A percentile compares a stretch with the other conserved stretches of the same genome.
These are phyloP conservation scores for Muscicapa striata DNA, from an alignment of 2,797 vertebrate species.

Conservation along the genomic window DNA sequence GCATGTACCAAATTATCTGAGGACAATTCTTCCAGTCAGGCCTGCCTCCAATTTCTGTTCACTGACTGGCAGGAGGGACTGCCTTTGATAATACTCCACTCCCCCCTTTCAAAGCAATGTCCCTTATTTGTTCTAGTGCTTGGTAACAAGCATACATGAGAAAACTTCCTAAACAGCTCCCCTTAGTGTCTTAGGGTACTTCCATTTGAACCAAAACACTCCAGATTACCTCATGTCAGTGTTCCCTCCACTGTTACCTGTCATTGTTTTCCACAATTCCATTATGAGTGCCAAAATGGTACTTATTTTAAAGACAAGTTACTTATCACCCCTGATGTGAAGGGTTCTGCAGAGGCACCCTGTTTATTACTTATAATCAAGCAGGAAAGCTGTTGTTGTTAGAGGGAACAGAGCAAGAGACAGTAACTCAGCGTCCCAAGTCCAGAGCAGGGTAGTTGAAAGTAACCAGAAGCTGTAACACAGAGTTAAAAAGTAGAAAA, in stretches of 20 bases:
- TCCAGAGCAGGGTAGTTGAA: not conserved
- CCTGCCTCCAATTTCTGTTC: not conserved
- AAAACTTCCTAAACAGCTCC: not conserved
- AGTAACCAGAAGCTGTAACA: not conserved
- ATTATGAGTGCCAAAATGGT: not conserved
- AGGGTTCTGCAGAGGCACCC: not conserved
- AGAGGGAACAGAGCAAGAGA: not conserved
- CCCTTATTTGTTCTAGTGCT: not conserved
- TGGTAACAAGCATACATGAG: not conserved
- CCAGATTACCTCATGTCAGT: not conserved
- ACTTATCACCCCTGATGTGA: not conserved
- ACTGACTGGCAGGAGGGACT: not conserved
- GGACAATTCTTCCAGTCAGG: not conserved
- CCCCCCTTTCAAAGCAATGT: not conserved
- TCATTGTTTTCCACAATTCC: not conserved
- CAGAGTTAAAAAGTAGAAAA: not conserved
- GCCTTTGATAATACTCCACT: not conserved
- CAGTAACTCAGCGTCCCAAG: not conserved
- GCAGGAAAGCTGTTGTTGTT: not conserved
- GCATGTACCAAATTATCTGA: not conserved
- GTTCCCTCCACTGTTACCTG: not conserved
- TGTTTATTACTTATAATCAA: not conserved
- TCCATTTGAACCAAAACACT: not conserved
- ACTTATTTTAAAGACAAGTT: not conserved
- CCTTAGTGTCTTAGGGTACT: not conserved